A percentile compares a stretch with the other conserved stretches of the same genome.
These are phyloP conservation scores for Eospalax fontanierii DNA, from an alignment of 2,797 vertebrate genomes.

Conservation along the genomic window DNA sequence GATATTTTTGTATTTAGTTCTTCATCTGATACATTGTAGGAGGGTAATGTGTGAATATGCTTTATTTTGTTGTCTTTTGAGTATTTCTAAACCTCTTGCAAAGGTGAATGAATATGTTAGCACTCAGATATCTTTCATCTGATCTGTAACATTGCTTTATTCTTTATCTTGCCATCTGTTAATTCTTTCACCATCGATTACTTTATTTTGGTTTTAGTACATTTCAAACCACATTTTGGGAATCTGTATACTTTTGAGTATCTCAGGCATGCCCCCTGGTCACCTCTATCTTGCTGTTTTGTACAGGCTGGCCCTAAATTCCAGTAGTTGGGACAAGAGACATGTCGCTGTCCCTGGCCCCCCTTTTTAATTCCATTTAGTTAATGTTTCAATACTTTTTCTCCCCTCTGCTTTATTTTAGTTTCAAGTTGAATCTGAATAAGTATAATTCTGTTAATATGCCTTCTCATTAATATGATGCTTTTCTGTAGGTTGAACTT, in stretches of 20 bases:
- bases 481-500: neutral
- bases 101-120: constrained; percentile 64
- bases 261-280: neutral
- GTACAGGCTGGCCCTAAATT: neutral
- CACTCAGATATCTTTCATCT: neutral
- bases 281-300: neutral
- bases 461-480: constrained; percentile 37
- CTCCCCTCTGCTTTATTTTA: constrained; percentile 46
- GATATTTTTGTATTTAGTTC: constrained; percentile 42
- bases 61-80: constrained; percentile 27
- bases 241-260: constrained; percentile 6
- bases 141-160: constrained; percentile 35
- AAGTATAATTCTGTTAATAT: constrained; percentile 26
- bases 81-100: constrained; percentile 10
- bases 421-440: constrained; percentile 19
- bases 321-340: neutral
- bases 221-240: constrained; percentile 52
- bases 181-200: neutral
- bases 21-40: constrained; percentile 51
- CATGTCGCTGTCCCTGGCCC: neutral
- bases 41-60: constrained; percentile 5
- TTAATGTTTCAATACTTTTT: constrained; percentile 35
- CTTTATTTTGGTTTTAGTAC: constrained; percentile 48
- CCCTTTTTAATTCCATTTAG: neutral
- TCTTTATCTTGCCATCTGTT: neutral